Evolutionary conservation across 2,113 vertebrate species (phyloP), one percentile per base, ranked within the genome.

Genomic region (Dipodomys stephensi): DNA sequence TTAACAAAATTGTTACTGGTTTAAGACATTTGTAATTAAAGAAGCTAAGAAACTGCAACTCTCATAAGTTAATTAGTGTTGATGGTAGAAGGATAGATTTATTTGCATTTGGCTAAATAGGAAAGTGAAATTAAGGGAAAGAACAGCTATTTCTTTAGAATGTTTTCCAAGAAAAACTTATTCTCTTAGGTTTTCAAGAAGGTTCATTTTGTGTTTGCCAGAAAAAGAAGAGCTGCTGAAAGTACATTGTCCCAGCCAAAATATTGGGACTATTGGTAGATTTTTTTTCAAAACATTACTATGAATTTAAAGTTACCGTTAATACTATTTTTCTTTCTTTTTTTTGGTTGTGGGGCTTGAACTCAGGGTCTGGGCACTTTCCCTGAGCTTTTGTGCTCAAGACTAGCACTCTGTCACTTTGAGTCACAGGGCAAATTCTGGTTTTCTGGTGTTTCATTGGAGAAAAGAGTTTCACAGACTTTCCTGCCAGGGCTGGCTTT

Each of bases 11-110:
- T 60, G 7, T 84, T 86, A 16, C 19, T 92, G 44, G 77, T 81
- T 92, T 94, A 92, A 88, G 87, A 92, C 28, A 69, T 74, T 94
- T 91, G 53, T 87, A 96, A 81, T 92, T 83, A 92, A 84, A 88
- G 67, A 85, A 78, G n/a, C 79, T 69, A 74, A 88, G 74, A 94
- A 92, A 44, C 8, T 20, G 68, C 82, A 84, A 80, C n/a, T 83
- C 53, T 94, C 88, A 35, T 25, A 94, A 93, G 69, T 90, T 94
- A 89, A 85, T 80, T 87, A 95, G 39, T 79, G 25, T 86, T 79
- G 83, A 67, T 30, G 11, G 65, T 83, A 49, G 67, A 82, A 81
- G 46, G 20, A 16, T 32, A 60, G 20, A 79, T 39, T 39, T 39
- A 92, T 92, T 87, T 94, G 19, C 87, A 39, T 94, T 81, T 91